Conservation (phyloP, 1,140 invertebrate species). For the Ylistrum balloti region DNA sequence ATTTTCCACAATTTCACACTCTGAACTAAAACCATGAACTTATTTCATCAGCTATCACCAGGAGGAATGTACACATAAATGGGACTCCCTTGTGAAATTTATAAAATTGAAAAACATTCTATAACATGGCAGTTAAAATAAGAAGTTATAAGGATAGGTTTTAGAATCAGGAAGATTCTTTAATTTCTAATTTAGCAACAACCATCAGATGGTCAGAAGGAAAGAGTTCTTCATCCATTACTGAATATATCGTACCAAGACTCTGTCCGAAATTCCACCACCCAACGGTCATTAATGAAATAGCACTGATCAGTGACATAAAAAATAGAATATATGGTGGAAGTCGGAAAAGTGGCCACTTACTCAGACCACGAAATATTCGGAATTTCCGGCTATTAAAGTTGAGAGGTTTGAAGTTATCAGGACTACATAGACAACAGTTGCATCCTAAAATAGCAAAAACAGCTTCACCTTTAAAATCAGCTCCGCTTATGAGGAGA, state of each 20-base stretch:
- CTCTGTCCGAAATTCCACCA: constrained; percentile 55
- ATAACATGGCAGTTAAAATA: too few species aligned
- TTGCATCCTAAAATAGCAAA: constrained; percentile 67
- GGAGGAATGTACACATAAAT: too few species aligned
- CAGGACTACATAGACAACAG: constrained; percentile 72
- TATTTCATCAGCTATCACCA: too few species aligned
- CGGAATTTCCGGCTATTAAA: constrained; percentile 48
- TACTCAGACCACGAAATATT: constrained; percentile 53
- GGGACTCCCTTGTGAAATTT: too few species aligned
- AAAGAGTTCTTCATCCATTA: constrained; percentile 73
- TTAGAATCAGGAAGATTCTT: not conserved
- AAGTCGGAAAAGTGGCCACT: constrained; percentile 66
- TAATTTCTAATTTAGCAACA: constrained; percentile 46
- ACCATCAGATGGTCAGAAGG: constrained; percentile 78
- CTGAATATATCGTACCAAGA: constrained; percentile 61
- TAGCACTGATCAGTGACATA: constrained; percentile 50
- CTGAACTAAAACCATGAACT: too few species aligned
- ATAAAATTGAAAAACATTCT: too few species aligned
- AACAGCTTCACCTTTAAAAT: constrained; percentile 58
- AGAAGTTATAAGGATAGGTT: too few species aligned
- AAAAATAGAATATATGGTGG: constrained; percentile 69
- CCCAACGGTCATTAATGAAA: constrained; percentile 46
- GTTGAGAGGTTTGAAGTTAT: constrained; percentile 57
- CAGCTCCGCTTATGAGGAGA: constrained; percentile 65
- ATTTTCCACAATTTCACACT: too few species aligned